Percentiles rank a stretch among this genome's conserved stretches.
These are phyloP conservation scores for Dicranocentrus wangi DNA, from an alignment of 2,888 invertebrate species.

Conservation along the genomic window DNA sequence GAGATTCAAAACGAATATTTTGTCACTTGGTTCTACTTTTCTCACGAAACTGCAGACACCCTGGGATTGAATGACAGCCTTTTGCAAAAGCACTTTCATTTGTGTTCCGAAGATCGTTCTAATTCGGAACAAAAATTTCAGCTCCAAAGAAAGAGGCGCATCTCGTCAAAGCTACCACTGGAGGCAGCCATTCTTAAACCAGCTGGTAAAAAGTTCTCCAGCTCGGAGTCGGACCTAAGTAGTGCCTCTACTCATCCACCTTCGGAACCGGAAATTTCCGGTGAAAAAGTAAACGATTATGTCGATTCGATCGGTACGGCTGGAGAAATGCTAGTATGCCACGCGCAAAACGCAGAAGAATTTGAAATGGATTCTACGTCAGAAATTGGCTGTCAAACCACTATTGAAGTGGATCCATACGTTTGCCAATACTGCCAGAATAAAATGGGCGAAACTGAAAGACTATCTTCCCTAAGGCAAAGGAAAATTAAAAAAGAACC, in stretches of 20 bases:
- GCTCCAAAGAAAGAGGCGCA: conserved; percentile 3
- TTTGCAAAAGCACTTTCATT: conserved; percentile 20
- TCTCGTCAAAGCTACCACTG: background rate
- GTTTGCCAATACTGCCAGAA: conserved; percentile 25
- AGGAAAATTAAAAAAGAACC: conserved; percentile 9
- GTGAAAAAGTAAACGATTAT: background rate
- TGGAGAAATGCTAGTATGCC: background rate
- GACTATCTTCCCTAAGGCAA: conserved; percentile 34
- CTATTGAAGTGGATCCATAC: conserved; percentile 31
- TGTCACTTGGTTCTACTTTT: conserved; percentile 25
- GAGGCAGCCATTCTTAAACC: background rate
- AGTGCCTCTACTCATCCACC: conserved; percentile 36
- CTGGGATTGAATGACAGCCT: conserved; percentile 16
- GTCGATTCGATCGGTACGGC: background rate
- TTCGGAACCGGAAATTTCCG: conserved; percentile 1
- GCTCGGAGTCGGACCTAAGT: conserved; percentile 38
- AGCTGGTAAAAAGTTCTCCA: background rate
- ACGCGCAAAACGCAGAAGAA: background rate
- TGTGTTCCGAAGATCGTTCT: background rate
- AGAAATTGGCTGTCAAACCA: conserved; percentile 23
- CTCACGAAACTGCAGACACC: conserved; percentile 18
- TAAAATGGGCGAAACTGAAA: conserved; percentile 13
- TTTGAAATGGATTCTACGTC: background rate
- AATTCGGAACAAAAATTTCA: background rate
- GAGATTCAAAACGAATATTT: background rate